Base-by-base conservation (phyloP, 1,140 invertebrate genomes). In the Samia ricini region DNA sequence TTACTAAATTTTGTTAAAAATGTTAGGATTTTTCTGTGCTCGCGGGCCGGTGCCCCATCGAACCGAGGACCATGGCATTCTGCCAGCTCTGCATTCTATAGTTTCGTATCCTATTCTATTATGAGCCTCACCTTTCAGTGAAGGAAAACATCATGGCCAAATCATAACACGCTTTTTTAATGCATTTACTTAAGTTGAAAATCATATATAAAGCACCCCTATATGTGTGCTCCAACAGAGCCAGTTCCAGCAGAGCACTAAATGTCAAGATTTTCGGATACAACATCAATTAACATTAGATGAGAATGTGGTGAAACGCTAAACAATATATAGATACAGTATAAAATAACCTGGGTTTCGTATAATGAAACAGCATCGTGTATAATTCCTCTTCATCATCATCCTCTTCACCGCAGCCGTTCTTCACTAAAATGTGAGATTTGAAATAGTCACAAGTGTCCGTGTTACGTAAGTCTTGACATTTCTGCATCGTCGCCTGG, bases 391-490 rank as follows among this genome's bases (percentile, higher is more conserved):
- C 19, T 0, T 68, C 64, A 0, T 68, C 64, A 0, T 60, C 56
- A n/a, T 50, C 57, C 24, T 62, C 62, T 2, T 54, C 55, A 10
- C n/a, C 36, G 57, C 76, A 78, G 24, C 76, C 76, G 15, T 54
- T 54, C 0, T 15, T 50, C n/a, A 74, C 50, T 8, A 74, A 18
- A 10, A 56, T 22, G 62, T 67, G 70, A 5, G 71, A 61, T 19
- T 63, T 71, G 64, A 71, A 76, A 68, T 67, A 66, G 63, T 78
- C 73, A 36, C 76, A 78, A 0, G 76, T 70, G 58, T 76, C 74
- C 42, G 64, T 52, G 64, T 78, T 78, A 12, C 76, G 71, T 2
- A 78, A 67, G 49, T 78, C 76, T 42, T 67, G 69, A 49, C 76
- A 78, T 36, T 78, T 78, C 60, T 71, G 60, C 69, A 78, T 74